Percentiles rank a stretch among this genome's conserved stretches.
These are phyloP conservation scores for Holacanthus passer DNA, from an alignment of 2,113 vertebrate species.

Conservation along the genomic window DNA sequence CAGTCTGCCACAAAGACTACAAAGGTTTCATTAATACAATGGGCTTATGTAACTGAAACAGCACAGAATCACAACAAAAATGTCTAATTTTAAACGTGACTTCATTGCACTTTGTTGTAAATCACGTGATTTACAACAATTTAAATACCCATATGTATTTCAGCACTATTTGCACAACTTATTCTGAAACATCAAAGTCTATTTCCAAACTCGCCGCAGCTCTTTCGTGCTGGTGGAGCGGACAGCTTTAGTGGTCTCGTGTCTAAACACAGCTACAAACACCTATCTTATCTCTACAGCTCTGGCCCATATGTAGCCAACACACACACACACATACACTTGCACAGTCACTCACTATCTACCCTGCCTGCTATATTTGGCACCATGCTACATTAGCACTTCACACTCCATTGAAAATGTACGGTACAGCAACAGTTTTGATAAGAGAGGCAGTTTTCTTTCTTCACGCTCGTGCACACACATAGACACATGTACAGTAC, in stretches of 20 bases:
- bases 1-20: constrained; percentile 2
- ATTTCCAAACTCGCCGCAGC: constrained; percentile 16
- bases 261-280: constrained; percentile 59
- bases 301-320: constrained; percentile 40
- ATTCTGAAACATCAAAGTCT: constrained; percentile 44
- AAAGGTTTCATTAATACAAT: constrained; percentile 26
- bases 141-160: constrained; percentile 11
- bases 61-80: constrained; percentile 16
- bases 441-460: constrained; percentile 54
- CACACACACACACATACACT: constrained; percentile 23
- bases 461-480: neutral
- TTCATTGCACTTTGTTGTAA: constrained; percentile 5
- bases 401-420: constrained; percentile 69
- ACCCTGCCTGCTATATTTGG: constrained; percentile 72
- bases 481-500: neutral
- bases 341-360: constrained; percentile 39
- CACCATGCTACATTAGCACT: constrained; percentile 77
- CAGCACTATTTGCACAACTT: neutral
- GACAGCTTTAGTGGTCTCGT: constrained; percentile 51
- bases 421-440: constrained; percentile 55
- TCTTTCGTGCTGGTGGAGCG: neutral
- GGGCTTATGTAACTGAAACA: constrained; percentile 20
- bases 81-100: constrained; percentile 21
- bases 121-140: constrained; percentile 3
- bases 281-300: constrained; percentile 56